Evolutionary conservation across 2,797 vertebrate species (phyloP), one percentile per base, ranked within the genome.

Genomic region (Pangasius sanitwongsei): DNA sequence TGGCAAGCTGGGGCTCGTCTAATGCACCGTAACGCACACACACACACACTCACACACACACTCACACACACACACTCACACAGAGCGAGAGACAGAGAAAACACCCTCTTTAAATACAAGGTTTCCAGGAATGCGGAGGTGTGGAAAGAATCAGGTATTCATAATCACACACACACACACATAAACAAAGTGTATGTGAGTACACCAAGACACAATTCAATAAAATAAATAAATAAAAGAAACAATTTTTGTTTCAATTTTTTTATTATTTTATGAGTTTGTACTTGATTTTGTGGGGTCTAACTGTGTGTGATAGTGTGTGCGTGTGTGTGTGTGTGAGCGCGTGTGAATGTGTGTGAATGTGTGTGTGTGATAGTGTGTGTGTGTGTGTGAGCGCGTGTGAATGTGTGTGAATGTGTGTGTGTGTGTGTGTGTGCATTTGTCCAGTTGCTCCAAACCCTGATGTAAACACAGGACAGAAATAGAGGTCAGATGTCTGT

Each of bases 21-120:
- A 55, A 37, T 28, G 34, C 87, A 81, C 84, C 69, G 48, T 50
- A 83, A 67, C 59, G 48, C 31, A 53, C 78, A 63, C 78, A 77
- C 83, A 86, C 67, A 85, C 59, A 89, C 85, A 90, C 83, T 88
- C 88, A 78, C 61, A 87, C 48, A 78, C 87, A 88, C 69, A 87
- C 18, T 83, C 88, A 91, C 65, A 86, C 37, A 59, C 37, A 85
- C 48, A 44, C 59, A 57, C 86, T 61, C 77, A 63, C 57, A 72
- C 28, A 67, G 11, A 34, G 31, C 1, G 12, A 6, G 28, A 50
- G 20, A 25, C 3, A 34, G 2, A 41, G 44, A 84, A 88, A 86
- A 78, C 74, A 89, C 28, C 15, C 85, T 61, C 44, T 87, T 28
- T 48, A 53, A 78, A 85, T 63, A 78, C 67, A 78, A 55, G n/a